These are phyloP conservation scores for Brachypodius melanocephalos DNA, from an alignment of 2,113 vertebrate species.

Conservation along the genomic window DNA sequence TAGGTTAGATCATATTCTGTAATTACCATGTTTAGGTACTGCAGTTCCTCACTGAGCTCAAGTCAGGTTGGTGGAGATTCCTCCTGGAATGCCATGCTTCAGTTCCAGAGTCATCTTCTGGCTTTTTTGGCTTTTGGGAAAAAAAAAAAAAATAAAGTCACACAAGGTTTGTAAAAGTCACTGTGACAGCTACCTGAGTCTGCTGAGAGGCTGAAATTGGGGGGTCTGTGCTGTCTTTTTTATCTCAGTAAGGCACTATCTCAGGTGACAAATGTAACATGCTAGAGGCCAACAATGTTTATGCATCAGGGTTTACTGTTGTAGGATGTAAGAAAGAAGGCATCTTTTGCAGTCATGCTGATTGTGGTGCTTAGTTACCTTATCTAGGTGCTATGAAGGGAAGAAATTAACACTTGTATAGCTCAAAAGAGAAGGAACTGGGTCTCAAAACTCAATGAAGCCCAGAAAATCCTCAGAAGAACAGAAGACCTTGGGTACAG, in stretches of 20 bases:
- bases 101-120: background rate
- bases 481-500: background rate
- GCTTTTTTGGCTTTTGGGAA: background rate
- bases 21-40: background rate
- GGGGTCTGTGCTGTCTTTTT: background rate
- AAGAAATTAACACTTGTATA: background rate
- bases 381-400: background rate
- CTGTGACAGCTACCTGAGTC: background rate
- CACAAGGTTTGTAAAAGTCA: background rate
- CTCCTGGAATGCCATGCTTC: background rate
- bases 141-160: background rate
- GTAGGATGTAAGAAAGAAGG: background rate
- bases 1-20: conserved; percentile 11
- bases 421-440: background rate
- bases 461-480: background rate
- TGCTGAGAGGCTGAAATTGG: background rate
- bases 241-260: background rate
- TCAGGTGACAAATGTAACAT: background rate
- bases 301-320: background rate
- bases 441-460: background rate
- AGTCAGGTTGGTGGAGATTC: background rate
- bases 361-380: background rate
- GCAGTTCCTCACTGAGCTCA: background rate
- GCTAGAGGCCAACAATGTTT: background rate
- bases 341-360: background rate